Evolutionary conservation across 2,113 vertebrate genomes (phyloP).

Genomic region (Charina bottae): DNA sequence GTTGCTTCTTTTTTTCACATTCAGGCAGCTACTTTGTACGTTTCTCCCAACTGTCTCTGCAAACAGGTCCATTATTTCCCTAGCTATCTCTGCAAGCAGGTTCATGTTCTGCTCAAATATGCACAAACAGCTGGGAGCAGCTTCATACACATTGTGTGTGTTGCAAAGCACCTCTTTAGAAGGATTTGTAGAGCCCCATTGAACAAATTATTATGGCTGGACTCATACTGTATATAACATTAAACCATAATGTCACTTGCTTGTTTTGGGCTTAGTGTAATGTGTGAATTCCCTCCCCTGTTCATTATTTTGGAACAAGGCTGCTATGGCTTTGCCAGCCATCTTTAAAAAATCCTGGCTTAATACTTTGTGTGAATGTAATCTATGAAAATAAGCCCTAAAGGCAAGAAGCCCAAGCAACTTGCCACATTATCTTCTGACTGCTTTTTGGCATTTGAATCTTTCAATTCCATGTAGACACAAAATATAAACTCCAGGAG

Average conservation of each 20-base stretch:
- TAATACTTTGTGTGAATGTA: neutral
- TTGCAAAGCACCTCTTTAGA: neutral
- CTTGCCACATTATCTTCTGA: neutral
- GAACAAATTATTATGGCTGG: neutral
- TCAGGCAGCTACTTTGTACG: neutral
- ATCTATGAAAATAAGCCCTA: neutral
- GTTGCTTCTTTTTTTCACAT: neutral
- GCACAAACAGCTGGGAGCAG: neutral
- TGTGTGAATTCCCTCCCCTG: neutral
- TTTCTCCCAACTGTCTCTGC: neutral
- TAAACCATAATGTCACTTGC: neutral
- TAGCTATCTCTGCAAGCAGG: neutral
- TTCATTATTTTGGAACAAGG: neutral
- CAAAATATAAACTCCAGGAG: neutral
- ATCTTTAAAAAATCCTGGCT: neutral
- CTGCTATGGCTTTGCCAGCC: neutral
- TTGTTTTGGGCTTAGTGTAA: neutral
- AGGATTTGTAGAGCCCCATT: neutral
- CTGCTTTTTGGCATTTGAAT: neutral
- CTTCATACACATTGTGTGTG: neutral
- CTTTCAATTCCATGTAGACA: slow-evolving; percentile 4
- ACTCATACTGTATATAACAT: neutral
- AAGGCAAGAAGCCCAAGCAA: neutral
- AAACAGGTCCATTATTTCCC: neutral
- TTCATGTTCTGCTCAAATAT: neutral